Evolutionary conservation across 2,888 invertebrate species (phyloP), one percentile per base, ranked within the genome.

Genomic region (Eledone cirrhosa): DNA sequence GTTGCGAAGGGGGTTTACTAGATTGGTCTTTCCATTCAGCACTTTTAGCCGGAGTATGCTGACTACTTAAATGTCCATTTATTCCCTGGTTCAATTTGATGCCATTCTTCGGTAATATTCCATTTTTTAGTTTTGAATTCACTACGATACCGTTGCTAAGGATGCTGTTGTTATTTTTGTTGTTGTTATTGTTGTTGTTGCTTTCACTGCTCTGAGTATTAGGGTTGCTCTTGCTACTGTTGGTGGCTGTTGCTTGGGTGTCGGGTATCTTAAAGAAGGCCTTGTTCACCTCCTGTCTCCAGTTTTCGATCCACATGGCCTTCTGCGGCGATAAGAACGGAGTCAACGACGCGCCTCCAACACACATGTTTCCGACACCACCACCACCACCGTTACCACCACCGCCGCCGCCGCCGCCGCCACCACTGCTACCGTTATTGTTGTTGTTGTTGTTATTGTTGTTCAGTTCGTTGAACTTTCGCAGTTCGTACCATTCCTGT

Each of bases 241-340:
- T 2, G 22, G 63, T 24, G 7, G 48, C 47, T 19, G 72, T n/a
- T 1, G 7, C 72, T n/a, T 41, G 72, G 11, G 72, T 72, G 48
- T 76, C 48, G 19, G 47, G 48, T 33, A 76, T 47, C 76, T 76
- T 76, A 27, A 76, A 48, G 48, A 47, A 76, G 76, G 76, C 48
- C 76, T 76, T 76, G 76, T 76, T 76, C 47, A 76, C 76, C 22
- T 76, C 76, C 76, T 76, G 76, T 29, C 76, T 76, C 76, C 76
- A 76, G 76, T 76, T 76, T 48, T 76, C 76, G 27, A 76, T 76
- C 76, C 76, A 76, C 48, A 76, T 48, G 3, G 76, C 76, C 24
- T 76, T 76, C 48, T 76, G 76, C 19, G 76, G 76, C n/a, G 76
- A 76, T 11, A 76, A 48, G 76, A 47, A 76, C 19, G 76, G 76